Evolutionary conservation across 2,113 vertebrate genomes (phyloP), one percentile per base, ranked within the genome.

Genomic region (Chrysochloris asiatica): DNA sequence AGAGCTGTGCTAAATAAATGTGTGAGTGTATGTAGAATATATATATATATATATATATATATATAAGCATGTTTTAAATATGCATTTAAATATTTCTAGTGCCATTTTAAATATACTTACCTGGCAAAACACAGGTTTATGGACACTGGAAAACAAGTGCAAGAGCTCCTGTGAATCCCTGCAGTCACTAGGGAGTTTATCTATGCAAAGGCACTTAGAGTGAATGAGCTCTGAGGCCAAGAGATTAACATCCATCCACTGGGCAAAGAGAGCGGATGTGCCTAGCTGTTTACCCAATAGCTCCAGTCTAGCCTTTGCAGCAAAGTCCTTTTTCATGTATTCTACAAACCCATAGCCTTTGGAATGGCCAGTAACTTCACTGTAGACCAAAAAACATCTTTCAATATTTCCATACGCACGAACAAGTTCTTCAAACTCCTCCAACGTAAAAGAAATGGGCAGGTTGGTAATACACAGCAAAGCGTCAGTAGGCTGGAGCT

Each of bases 261-360:
- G 99, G 69, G 99, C 99, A 97, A 99, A 99, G 78, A 99, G 97
- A 0, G 97, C 98, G 56, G 97, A 98, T 38, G 98, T 97, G 0
- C 98, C 98, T 97, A 99, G 79, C 21, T 98, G 98, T 38, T 98
- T 99, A 43, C 99, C 99, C 95, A 99, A 96, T 3, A 99, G 98
- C 89, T 99, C 99, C 63, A 99, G 97, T 16, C 99, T 98, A 43
- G 99, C 99, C 95, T 98, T 98, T 1, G 99, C 99, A 52, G 99
- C 99, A 1, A 99, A 99, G 97, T 99, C 99, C 97, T 99, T 99
- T 97, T 99, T 99, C 99, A 99, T 99, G 95, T 99, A 99, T 45
- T 99, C 99, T 92, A 99, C 99, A 94, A 99, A 99, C 1, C 99
- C 99, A 0, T 99, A 99, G 96, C 99, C 99, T 96, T 99, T 99